Evolutionary conservation across 2,888 invertebrate genomes (phyloP), one percentile per base, ranked within the genome.

Genomic region (Lepidocyrtoides sp.): DNA sequence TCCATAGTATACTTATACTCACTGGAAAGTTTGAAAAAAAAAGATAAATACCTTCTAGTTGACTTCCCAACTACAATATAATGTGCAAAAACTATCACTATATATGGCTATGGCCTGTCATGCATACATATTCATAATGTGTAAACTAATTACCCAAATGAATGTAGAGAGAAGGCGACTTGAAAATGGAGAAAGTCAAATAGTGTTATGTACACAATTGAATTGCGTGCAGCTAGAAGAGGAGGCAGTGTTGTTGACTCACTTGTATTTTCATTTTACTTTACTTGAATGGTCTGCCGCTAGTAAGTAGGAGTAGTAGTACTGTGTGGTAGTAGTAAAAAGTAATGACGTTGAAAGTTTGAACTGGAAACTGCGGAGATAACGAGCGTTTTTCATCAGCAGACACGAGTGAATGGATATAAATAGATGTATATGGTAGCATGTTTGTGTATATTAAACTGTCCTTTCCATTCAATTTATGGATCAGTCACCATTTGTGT

Each of bases 101-200:
- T 41, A 54, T 36, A 60, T 75, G 48, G 23, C 44, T 51, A 75
- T 48, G 36, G 57, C 32, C 26, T 81, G 36, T 60, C 57, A 36
- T 81, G 29, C 81, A 88, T 88, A 66, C 87, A 88, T 88, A 81
- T 81, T 81, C 87, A 88, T 88, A 60, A 63, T 81, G 81, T 66
- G 81, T 66, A 81, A 88, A 88, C 81, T 88, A 88, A 88, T 88
- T 88, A 81, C 87, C 48, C 51, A 81, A 88, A 88, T 88, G 81
- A 88, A 88, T 88, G 66, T 51, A 77, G 36, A 69, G 69, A 69
- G 77, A 26, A 7, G 75, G 48, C 2, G 17, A 75, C 48, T 44
- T 26, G 26, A 17, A 44, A 75, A 23, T n/a, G 17, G 69, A 36
- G 69, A 36, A 69, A 32, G 69, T 36, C 36, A 60, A 60, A 60